Percentiles rank a stretch among this genome's conserved stretches.
Evolutionary conservation across 1,140 invertebrate species (phyloP).

Genomic region (Drosophila takahashii): DNA sequence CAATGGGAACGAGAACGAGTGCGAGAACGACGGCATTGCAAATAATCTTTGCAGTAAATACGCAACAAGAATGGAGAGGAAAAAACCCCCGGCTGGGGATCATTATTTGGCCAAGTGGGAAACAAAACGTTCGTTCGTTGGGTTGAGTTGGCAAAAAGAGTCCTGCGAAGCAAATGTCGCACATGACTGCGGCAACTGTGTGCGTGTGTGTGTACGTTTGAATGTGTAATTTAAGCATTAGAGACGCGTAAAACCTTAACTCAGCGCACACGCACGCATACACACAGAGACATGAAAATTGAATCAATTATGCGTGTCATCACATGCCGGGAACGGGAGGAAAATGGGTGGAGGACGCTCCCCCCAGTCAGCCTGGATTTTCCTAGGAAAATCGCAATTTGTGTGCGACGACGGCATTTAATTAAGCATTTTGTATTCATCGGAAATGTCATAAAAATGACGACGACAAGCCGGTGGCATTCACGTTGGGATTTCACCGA

Average conservation of each 20-base stretch:
- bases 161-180: constrained; percentile 69
- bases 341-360: neutral
- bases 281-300: constrained; percentile 62
- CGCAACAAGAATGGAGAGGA: constrained; percentile 52
- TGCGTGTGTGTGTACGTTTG: constrained; percentile 50
- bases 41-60: constrained; percentile 83
- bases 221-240: constrained; percentile 83
- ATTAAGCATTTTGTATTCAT: constrained; percentile 83
- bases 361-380: constrained; percentile 1
- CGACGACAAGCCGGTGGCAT: constrained; percentile 19
- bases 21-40: constrained; percentile 63
- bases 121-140: constrained; percentile 64
- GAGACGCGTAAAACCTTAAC: constrained; percentile 78
- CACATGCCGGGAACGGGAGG: constrained; percentile 60
- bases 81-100: constrained; percentile 70
- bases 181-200: constrained; percentile 72
- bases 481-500: neutral
- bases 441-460: constrained; percentile 81
- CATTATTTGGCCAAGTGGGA: constrained; percentile 82
- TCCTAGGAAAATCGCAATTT: constrained; percentile 55
- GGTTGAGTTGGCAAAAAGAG: constrained; percentile 74
- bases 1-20: constrained; percentile 51
- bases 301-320: constrained; percentile 84
- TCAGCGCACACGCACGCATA: constrained; percentile 21
- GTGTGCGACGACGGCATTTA: constrained; percentile 66